These are phyloP conservation scores for Cariama cristata DNA, from an alignment of 2,113 vertebrate genomes.

Conservation along the genomic window DNA sequence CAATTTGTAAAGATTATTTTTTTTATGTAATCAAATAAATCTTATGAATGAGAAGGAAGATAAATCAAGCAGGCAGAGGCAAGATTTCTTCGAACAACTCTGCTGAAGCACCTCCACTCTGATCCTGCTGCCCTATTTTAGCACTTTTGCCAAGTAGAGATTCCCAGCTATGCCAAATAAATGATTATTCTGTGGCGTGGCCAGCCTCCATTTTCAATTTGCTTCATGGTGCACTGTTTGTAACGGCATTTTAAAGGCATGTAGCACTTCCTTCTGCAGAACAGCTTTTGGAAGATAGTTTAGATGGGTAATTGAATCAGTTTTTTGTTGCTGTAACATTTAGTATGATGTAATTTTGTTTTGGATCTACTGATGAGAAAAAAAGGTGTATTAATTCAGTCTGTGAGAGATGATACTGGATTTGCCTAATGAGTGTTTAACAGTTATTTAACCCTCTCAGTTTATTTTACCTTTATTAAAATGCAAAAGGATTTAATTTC, in stretches of 20 bases:
- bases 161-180: background rate
- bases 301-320: background rate
- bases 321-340: background rate
- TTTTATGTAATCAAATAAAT: background rate
- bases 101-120: background rate
- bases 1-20: background rate
- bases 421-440: background rate
- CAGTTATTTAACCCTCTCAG: background rate
- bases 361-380: background rate
- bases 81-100: background rate
- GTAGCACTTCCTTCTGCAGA: background rate
- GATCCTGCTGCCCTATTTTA: background rate
- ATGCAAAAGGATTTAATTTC: background rate
- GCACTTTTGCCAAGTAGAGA: background rate
- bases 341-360: background rate
- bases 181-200: background rate
- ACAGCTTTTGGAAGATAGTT: slow-evolving; percentile 10
- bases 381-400: background rate
- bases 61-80: background rate
- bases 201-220: background rate
- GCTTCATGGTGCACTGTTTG: background rate
- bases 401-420: background rate
- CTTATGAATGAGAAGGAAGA: background rate
- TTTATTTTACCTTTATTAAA: slow-evolving; percentile 20
- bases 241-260: background rate